These are phyloP conservation scores for Crematogaster levior DNA, from an alignment of 2,888 invertebrate species.

Conservation along the genomic window DNA sequence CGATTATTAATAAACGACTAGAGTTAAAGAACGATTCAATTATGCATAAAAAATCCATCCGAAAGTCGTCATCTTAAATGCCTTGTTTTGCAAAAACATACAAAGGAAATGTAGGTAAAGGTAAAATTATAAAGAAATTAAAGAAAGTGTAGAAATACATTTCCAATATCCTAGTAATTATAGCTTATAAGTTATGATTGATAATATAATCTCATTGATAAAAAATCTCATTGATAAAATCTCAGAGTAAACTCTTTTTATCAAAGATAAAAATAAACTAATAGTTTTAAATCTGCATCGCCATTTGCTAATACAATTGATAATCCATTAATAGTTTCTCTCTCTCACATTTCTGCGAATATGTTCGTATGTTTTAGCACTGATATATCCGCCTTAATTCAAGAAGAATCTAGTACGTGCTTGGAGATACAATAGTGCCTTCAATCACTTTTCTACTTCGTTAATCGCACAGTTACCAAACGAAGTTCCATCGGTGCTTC, in stretches of 20 bases:
- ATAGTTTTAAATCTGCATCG: background rate
- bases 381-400: background rate
- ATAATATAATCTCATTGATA: too few species aligned
- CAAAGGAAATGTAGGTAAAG: background rate
- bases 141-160: background rate
- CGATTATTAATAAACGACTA: background rate
- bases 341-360: background rate
- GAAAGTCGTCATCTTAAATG: too few species aligned
- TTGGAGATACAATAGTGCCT: conserved; percentile 18
- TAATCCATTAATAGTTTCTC: background rate
- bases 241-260: background rate
- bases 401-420: conserved; percentile 29
- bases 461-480: conserved; percentile 47
- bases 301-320: background rate
- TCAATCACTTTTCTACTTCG: conserved; percentile 46
- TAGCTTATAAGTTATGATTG: background rate
- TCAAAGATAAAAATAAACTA: background rate
- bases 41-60: background rate
- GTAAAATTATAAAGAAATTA: background rate
- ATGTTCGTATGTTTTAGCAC: background rate
- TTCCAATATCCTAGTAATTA: background rate
- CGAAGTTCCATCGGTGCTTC: conserved; percentile 42
- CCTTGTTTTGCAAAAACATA: background rate
- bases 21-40: background rate
- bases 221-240: background rate